Percentiles rank a stretch among this genome's conserved stretches.
phyloP scores from a whole-genome alignment of 2,797 vertebrate species.

The Forpus xanthops region DNA sequence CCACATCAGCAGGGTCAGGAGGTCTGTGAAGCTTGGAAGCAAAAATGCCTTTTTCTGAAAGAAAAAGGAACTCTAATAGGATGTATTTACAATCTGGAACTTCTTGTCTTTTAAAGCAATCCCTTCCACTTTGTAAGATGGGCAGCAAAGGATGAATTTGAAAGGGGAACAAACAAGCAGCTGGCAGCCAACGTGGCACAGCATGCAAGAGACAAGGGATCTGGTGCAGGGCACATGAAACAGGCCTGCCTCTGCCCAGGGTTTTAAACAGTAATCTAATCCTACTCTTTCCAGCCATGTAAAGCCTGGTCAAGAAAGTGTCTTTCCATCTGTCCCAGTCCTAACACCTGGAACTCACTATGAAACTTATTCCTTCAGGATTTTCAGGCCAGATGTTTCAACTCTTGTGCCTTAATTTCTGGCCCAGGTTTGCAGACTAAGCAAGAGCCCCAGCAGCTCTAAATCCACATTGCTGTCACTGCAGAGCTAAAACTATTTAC shows the following conservation, averaged over 20 bases:
- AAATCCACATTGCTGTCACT: not conserved
- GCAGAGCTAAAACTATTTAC: not conserved
- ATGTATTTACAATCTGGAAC: slow-evolving; percentile 4
- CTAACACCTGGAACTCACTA: not conserved
- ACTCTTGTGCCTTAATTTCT: not conserved
- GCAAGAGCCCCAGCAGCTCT: not conserved
- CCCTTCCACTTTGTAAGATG: not conserved
- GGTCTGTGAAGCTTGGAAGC: slow-evolving; percentile 25
- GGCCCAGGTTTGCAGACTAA: not conserved
- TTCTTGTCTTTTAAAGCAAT: not conserved
- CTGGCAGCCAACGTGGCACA: rapidly evolving
- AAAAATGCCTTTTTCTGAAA: slow-evolving; percentile 47
- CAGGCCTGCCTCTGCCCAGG: not conserved
- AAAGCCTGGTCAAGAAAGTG: not conserved
- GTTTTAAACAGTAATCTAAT: not conserved
- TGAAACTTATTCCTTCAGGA: not conserved
- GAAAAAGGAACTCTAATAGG: slow-evolving; percentile 32
- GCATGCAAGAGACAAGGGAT: not conserved
- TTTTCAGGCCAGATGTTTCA: not conserved
- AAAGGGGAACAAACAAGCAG: not conserved
- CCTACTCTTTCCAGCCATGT: not conserved
- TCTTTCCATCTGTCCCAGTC: not conserved
- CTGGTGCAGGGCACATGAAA: not conserved
- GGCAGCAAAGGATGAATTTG: not conserved
- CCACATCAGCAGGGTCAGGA: slow-evolving; percentile 42